These are phyloP conservation scores for Solenopsis invicta DNA, from an alignment of 1,140 invertebrate species.

Conservation along the genomic window DNA sequence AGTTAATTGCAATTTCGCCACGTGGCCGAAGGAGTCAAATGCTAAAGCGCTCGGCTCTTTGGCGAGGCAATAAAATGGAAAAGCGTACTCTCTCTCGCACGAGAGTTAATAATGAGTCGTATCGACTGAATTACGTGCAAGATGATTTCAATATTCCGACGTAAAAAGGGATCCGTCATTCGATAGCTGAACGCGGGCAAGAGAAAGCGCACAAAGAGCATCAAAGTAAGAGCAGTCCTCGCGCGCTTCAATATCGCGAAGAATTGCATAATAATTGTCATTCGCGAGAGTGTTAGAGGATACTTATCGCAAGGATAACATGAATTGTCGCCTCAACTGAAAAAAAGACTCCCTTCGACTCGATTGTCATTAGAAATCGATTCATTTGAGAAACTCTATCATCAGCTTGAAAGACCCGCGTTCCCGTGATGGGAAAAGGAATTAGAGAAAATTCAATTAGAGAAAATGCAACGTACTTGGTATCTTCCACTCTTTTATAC, in stretches of 20 bases:
- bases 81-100: conserved; percentile 6
- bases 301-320: background rate
- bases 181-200: background rate
- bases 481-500: background rate
- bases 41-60: background rate
- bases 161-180: conserved; percentile 26
- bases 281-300: background rate
- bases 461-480: background rate
- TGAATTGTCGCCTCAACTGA: background rate
- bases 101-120: conserved; percentile 25
- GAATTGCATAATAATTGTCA: background rate
- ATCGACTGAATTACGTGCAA: conserved; percentile 47
- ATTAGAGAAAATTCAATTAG: background rate
- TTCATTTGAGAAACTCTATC: background rate
- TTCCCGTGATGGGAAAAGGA: background rate
- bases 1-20: background rate
- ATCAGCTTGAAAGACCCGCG: background rate
- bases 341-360: background rate
- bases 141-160: conserved; percentile 43
- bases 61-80: conserved; percentile 45
- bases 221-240: background rate
- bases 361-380: background rate
- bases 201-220: background rate
- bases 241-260: conserved; percentile 13
- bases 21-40: conserved; percentile 17